Evolutionary conservation across 2,888 invertebrate species (phyloP).

Genomic region (Pandemis corylana): DNA sequence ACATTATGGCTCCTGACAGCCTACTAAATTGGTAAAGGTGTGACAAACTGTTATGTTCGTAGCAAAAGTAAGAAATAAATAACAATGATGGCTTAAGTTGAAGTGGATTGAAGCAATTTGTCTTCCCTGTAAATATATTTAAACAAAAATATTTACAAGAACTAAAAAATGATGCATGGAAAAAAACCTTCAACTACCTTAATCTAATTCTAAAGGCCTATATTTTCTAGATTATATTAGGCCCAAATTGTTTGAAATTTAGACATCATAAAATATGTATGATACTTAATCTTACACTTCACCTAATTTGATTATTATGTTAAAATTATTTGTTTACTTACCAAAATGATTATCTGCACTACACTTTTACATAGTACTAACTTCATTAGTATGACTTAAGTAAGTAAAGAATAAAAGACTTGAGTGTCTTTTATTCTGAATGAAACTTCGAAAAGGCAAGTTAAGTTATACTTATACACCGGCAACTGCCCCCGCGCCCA

Average conservation of each 20-base stretch:
- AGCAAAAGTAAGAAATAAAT: conserved; percentile 5
- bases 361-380: too few relatives aligned
- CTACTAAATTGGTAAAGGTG: not conserved
- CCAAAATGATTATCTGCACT: not conserved
- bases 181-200: too few relatives aligned
- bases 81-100: conserved; percentile 1
- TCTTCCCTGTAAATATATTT: not conserved
- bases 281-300: too few relatives aligned
- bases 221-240: too few relatives aligned
- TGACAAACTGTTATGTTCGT: not conserved
- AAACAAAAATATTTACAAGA: too few relatives aligned
- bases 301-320: too few relatives aligned
- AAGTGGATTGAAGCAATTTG: conserved; percentile 6
- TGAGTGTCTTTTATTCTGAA: not conserved
- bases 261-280: not conserved
- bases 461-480: not conserved
- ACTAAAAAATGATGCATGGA: too few relatives aligned
- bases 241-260: too few relatives aligned
- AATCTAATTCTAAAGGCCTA: too few relatives aligned
- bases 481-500: not conserved
- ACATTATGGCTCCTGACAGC: not conserved
- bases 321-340: not conserved
- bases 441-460: not conserved
- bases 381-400: too few relatives aligned
- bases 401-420: not conserved